Conservation (phyloP, 2,888 invertebrate genomes). For the Pseudeuparius sepicola region DNA sequence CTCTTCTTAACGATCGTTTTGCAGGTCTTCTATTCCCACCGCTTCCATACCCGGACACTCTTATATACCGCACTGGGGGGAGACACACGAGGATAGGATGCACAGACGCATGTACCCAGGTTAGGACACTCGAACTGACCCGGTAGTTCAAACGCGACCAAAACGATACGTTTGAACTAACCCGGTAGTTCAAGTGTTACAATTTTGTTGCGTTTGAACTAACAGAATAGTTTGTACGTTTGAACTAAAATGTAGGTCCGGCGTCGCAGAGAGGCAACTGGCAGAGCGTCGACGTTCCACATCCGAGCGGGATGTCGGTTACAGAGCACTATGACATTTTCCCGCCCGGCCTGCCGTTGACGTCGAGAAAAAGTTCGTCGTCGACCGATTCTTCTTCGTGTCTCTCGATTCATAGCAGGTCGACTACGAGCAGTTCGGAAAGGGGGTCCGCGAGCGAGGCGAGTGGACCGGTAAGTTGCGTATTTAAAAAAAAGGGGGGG, state of each 20-base stretch:
- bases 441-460: slow-evolving; percentile 40
- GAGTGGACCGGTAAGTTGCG: slow-evolving; percentile 35
- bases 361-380: slow-evolving; percentile 50
- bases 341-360: slow-evolving; percentile 39
- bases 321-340: slow-evolving; percentile 39
- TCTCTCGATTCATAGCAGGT: slow-evolving; percentile 48
- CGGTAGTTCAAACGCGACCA: no score
- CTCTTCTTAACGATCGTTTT: no score
- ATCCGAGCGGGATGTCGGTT: slow-evolving; percentile 35
- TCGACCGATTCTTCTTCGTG: slow-evolving; percentile 50
- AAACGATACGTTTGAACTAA: no score
- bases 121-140: slow-evolving; percentile 34
- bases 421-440: slow-evolving; percentile 42
- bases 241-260: no score
- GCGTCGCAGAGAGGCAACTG: slow-evolving; percentile 40
- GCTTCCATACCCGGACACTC: slow-evolving; percentile 30
- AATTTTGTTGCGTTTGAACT: no score
- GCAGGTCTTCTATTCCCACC: slow-evolving; percentile 20
- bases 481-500: slow-evolving; percentile 6
- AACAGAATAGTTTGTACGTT: no score
- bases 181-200: no score
- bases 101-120: slow-evolving; percentile 36
- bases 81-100: slow-evolving; percentile 37
- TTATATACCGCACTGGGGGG: slow-evolving; percentile 32
- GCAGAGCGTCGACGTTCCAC: slow-evolving; percentile 38